These are phyloP conservation scores for Andricus quercusramuli DNA, from an alignment of 2,888 invertebrate genomes.

Conservation along the genomic window DNA sequence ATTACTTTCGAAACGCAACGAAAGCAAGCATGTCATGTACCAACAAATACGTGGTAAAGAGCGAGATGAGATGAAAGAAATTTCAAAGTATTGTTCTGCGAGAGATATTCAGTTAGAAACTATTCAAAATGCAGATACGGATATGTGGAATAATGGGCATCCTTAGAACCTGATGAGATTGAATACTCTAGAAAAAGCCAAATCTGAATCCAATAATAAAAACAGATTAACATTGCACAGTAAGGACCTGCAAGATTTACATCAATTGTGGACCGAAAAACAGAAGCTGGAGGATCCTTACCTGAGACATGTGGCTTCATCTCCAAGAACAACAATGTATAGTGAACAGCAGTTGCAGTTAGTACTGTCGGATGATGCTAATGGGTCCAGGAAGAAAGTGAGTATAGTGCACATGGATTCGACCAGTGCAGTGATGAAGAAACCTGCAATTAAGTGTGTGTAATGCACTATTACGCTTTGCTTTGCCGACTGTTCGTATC, in stretches of 20 bases:
- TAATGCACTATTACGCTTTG: constrained; percentile 50
- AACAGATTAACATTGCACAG: neutral
- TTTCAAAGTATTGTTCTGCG: neutral
- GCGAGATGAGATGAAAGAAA: too few species aligned
- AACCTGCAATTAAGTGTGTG: constrained; percentile 42
- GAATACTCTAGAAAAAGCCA: constrained; percentile 44
- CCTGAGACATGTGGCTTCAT: constrained; percentile 21
- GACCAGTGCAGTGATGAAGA: constrained; percentile 42
- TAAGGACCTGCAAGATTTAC: constrained; percentile 49
- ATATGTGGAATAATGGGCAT: constrained; percentile 45
- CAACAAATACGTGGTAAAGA: constrained; percentile 15
- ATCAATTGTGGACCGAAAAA: constrained; percentile 43
- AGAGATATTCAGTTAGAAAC: constrained; percentile 16
- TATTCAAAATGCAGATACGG: neutral
- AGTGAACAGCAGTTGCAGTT: constrained; percentile 34
- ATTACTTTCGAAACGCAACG: neutral
- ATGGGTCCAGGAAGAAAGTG: neutral
- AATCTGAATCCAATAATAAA: constrained; percentile 41
- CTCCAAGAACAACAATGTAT: constrained; percentile 38
- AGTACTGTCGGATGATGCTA: constrained; percentile 7
- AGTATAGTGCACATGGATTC: too few species aligned
- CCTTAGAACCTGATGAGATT: constrained; percentile 24
- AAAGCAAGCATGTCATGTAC: neutral
- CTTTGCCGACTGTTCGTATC: constrained; percentile 18
- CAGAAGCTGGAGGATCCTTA: constrained; percentile 34